phyloP scores from a whole-genome alignment of 1,140 invertebrate species.

The Cepaea nemoralis region DNA sequence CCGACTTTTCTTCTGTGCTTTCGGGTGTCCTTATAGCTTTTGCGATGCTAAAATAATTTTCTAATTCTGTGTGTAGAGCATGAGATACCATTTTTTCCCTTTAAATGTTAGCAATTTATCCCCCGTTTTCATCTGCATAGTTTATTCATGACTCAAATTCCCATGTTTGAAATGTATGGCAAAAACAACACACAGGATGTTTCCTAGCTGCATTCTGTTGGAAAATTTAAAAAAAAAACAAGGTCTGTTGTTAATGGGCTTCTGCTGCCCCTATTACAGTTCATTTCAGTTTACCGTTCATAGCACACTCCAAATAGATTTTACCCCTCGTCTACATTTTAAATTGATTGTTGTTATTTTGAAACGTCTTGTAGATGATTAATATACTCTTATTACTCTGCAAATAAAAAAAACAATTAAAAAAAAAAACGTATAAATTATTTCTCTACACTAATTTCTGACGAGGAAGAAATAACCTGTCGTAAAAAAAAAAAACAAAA shows the following conservation, averaged over 20 bases:
- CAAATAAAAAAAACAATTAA: too few relatives aligned
- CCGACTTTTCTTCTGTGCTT: background rate
- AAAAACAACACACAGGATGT: background rate
- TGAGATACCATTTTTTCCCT: background rate
- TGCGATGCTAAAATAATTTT: background rate
- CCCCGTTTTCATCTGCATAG: background rate
- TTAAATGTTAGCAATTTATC: background rate
- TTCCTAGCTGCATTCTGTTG: background rate
- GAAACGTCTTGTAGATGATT: slow-evolving; percentile 11
- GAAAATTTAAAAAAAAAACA: background rate
- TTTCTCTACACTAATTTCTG: too few relatives aligned
- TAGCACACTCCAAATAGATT: slow-evolving; percentile 19
- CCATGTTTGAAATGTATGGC: background rate
- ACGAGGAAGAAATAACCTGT: too few relatives aligned
- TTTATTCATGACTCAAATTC: background rate
- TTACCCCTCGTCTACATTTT: background rate
- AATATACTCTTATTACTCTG: slow-evolving; percentile 26
- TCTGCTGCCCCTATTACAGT: background rate
- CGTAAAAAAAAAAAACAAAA: too few relatives aligned
- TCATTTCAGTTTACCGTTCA: background rate
- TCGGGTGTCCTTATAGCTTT: background rate
- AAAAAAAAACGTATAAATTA: too few relatives aligned
- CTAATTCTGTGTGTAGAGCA: background rate
- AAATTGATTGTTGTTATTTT: slow-evolving; percentile 38
- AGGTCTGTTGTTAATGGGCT: background rate